phyloP scores from a whole-genome alignment of 1,140 invertebrate genomes.

The Trypoxylus dichotomus region DNA sequence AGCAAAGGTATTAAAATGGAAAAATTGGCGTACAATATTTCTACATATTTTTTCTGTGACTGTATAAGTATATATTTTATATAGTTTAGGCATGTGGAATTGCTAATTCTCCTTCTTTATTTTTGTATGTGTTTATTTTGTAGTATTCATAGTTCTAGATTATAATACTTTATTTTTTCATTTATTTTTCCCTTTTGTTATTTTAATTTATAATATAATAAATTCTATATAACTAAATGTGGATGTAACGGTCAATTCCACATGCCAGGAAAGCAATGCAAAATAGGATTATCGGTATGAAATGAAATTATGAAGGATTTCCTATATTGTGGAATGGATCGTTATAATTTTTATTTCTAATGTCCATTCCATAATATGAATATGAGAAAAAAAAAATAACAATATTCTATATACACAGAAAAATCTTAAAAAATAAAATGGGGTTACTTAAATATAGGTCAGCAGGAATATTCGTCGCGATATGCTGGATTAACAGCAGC shows the following conservation, averaged over 20 bases:
- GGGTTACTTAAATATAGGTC: slow-evolving; percentile 57
- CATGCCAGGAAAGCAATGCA: slow-evolving; percentile 38
- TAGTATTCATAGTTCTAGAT: neutral
- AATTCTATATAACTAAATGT: slow-evolving; percentile 9
- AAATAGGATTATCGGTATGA: slow-evolving; percentile 15
- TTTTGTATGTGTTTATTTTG: neutral
- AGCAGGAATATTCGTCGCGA: slow-evolving; percentile 75
- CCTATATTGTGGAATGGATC: slow-evolving; percentile 44
- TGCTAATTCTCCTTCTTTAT: slow-evolving; percentile 26
- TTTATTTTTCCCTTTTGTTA: slow-evolving; percentile 6
- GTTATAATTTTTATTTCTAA: slow-evolving; percentile 36
- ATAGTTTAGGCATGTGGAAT: slow-evolving; percentile 37
- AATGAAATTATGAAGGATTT: neutral
- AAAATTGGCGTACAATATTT: too few species aligned
- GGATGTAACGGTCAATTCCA: slow-evolving; percentile 38
- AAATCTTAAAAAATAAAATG: too few species aligned
- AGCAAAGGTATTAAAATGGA: too few species aligned
- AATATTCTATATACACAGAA: neutral
- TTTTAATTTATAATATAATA: slow-evolving; percentile 29
- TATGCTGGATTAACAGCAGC: slow-evolving; percentile 76
- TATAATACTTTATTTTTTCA: slow-evolving; percentile 8
- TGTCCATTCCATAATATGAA: slow-evolving; percentile 34
- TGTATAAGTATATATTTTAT: neutral
- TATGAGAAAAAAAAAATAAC: neutral
- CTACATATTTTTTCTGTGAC: too few species aligned